A percentile compares a stretch with the other conserved stretches of the same genome.
phyloP scores from a whole-genome alignment of 2,797 vertebrate genomes.

The Tapera naevia region DNA sequence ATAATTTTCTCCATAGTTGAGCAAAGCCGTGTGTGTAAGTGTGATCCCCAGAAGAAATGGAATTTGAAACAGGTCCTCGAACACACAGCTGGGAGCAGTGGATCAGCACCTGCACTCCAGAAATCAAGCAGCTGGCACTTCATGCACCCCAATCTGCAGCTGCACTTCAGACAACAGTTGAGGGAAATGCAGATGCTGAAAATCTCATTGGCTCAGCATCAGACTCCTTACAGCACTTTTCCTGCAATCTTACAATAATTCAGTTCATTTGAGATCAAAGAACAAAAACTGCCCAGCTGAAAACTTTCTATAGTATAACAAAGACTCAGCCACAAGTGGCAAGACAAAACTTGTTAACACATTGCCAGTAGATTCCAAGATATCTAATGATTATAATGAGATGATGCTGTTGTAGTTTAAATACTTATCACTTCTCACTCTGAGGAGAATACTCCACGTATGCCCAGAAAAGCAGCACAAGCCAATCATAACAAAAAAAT shows the following conservation, averaged over 20 bases:
- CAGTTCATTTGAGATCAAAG: neutral
- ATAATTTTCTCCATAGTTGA: neutral
- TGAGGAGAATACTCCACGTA: neutral
- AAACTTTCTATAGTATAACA: neutral
- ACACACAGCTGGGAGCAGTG: neutral
- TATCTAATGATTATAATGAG: conserved; percentile 19
- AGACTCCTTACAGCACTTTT: neutral
- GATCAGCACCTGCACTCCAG: neutral
- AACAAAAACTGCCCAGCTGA: neutral
- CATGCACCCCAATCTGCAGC: neutral
- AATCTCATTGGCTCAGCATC: neutral
- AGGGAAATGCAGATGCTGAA: neutral
- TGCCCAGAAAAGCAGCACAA: conserved; percentile 24
- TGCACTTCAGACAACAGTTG: neutral
- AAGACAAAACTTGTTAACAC: neutral
- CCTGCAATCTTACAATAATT: neutral
- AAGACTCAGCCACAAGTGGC: neutral
- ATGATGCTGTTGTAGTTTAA: neutral
- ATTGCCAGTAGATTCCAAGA: neutral
- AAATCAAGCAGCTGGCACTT: neutral
- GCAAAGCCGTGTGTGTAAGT: accelerated
- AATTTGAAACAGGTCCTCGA: neutral
- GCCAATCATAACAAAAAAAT: conserved; percentile 18
- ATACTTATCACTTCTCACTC: conserved; percentile 17
- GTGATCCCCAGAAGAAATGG: neutral